Percentiles rank a stretch among this genome's conserved stretches.
These are phyloP conservation scores for Panthera leo DNA, from an alignment of 2,113 vertebrate genomes.

Conservation along the genomic window DNA sequence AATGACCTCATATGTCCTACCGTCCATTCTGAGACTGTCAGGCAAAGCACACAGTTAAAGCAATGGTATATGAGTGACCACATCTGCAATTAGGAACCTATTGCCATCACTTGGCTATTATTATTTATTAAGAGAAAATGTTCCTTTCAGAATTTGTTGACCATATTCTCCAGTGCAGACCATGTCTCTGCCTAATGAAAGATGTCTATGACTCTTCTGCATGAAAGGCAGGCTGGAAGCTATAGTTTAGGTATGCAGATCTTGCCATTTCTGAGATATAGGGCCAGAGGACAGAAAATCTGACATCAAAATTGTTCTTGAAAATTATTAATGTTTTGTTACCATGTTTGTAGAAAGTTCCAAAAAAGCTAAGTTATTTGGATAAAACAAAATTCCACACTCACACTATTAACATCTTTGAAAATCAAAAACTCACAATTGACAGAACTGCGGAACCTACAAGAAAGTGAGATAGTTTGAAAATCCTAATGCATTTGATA, in stretches of 20 bases:
- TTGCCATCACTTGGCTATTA: neutral
- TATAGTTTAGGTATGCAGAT: neutral
- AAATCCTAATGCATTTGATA: constrained; percentile 32
- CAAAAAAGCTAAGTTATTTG: neutral
- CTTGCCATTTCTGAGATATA: neutral
- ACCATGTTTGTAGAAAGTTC: neutral
- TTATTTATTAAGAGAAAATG: constrained; percentile 20
- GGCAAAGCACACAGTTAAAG: neutral
- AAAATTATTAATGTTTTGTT: neutral
- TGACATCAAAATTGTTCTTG: neutral
- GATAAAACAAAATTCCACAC: constrained; percentile 6
- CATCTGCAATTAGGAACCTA: neutral
- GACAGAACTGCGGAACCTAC: neutral
- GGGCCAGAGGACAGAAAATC: neutral
- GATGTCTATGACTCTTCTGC: neutral
- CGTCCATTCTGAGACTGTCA: neutral
- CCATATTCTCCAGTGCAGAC: neutral
- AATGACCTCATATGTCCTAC: neutral
- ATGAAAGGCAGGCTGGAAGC: neutral
- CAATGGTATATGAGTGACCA: neutral
- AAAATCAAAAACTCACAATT: neutral
- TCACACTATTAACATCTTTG: neutral
- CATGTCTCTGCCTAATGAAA: neutral
- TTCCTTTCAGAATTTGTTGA: neutral
- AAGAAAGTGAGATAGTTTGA: neutral